Evolutionary conservation across 2,113 vertebrate genomes (phyloP).

Genomic region (Psilopsiagon aurifrons): DNA sequence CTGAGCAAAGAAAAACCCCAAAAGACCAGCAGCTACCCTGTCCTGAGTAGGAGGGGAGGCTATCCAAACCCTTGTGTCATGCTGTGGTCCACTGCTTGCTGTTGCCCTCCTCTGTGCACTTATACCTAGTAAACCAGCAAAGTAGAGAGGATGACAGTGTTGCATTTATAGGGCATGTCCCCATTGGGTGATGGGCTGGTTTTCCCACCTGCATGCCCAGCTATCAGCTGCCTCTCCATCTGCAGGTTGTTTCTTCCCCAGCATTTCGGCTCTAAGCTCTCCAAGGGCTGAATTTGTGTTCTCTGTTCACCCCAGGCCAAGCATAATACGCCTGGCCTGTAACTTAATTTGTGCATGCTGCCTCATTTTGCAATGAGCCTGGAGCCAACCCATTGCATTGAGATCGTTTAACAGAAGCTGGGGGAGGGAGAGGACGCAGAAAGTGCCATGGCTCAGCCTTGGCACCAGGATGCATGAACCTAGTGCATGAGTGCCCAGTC

Average conservation of each 20-base stretch:
- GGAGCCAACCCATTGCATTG: not conserved
- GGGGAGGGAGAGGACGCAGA: not conserved
- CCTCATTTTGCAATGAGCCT: not conserved
- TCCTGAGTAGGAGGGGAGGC: fast-evolving
- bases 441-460: fast-evolving
- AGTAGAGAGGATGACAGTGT: not conserved
- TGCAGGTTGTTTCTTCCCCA: not conserved
- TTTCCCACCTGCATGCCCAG: not conserved
- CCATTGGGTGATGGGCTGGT: fast-evolving
- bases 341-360: not conserved
- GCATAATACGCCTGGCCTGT: not conserved
- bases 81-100: not conserved
- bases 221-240: not conserved
- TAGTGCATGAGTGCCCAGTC: fast-evolving
- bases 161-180: not conserved
- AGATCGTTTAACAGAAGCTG: not conserved
- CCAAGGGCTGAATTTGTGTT: not conserved
- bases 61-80: fast-evolving
- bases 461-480: not conserved
- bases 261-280: not conserved
- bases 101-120: not conserved
- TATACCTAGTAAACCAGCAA: not conserved
- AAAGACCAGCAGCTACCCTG: not conserved
- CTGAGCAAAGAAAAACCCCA: not conserved
- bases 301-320: not conserved